Base-by-base conservation (phyloP, 2,797 vertebrate species). In the Darevskia nairensis region DNA sequence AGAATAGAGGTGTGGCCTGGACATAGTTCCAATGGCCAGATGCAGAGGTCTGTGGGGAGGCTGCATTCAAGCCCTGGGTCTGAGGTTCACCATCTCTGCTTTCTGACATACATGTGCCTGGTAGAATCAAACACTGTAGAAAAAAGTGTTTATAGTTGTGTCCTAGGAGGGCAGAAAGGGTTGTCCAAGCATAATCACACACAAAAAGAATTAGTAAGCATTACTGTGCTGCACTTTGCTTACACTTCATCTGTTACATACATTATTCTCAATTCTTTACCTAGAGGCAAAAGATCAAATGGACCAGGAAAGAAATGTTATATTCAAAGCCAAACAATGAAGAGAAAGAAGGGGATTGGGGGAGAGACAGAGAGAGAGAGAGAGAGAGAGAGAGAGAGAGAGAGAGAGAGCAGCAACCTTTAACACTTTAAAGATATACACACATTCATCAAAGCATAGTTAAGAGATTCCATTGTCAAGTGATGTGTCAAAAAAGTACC, bases 381-480 rank as follows among this genome's bases (percentile, higher is more conserved):
- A 41, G 41, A 41, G 41, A 41, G 41, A 41, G 41, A 41, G 41
- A 41, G 41, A 41, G 41, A 41, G 6, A 41, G 35, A 35, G 35
- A 35, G 35, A 35, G 35, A 35, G 35, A 35, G 35, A 2, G 13
- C 77, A 72, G 7, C 4, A 44, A 32, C n/a, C 80, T 90, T 91
- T 55, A 86, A 72, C 50, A 86, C 80, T 69, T 50, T 79, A 21
- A 92, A 93, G 84, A 74, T 1, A 89, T 86, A 93, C 94, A 80
- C 94, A 80, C 85, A 90, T 92, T 77, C 32, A 86, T 89, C 61
- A 88, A 80, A 92, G 86, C 4, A 68, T n/a, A 74, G 78, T 46
- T 89, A 66, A 84, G 80, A 80, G 8, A 93, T 86, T 88, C 77
- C 0, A 0, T 5, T 76, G 2, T 85, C 66, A 90, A 23, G 39